These are phyloP conservation scores for Platypus cylindrus DNA, from an alignment of 2,888 invertebrate species.

Conservation along the genomic window DNA sequence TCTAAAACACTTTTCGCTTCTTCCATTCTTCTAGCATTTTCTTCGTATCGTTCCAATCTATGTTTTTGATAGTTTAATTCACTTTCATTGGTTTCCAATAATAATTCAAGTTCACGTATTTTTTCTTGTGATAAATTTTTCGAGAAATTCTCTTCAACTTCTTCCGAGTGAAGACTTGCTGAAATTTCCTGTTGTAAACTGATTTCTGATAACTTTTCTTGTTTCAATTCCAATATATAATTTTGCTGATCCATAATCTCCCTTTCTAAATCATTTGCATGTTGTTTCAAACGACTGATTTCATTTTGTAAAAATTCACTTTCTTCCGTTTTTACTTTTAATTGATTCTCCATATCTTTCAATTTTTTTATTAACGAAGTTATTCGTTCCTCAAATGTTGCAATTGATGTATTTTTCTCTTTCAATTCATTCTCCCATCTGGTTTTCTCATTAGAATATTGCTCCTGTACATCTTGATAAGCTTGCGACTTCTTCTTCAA, in stretches of 20 bases:
- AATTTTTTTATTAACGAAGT: constrained; percentile 2
- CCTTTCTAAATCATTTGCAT: constrained; percentile 26
- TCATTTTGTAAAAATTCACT: constrained; percentile 1
- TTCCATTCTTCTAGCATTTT: constrained; percentile 48
- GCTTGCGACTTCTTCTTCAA: constrained; percentile 59
- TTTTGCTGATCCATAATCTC: constrained; percentile 30
- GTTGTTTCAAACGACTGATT: constrained; percentile 2
- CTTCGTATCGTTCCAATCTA: constrained; percentile 52
- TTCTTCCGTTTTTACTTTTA: constrained; percentile 4
- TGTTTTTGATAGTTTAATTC: constrained; percentile 52
- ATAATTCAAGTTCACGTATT: constrained; percentile 59
- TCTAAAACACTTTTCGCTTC: constrained; percentile 47
- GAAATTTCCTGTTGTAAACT: constrained; percentile 26
- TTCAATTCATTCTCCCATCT: constrained; percentile 27
- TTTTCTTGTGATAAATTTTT: constrained; percentile 44
- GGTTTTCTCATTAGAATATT: constrained; percentile 25
- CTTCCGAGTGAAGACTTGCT: constrained; percentile 22
- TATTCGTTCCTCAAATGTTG: constrained; percentile 1
- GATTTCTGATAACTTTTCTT: constrained; percentile 27
- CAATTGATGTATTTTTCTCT: constrained; percentile 22
- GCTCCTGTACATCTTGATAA: constrained; percentile 50
- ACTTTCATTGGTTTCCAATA: constrained; percentile 57
- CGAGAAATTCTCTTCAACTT: constrained; percentile 16
- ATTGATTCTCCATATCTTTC: constrained; percentile 7
- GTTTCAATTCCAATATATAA: constrained; percentile 18